phyloP scores from a whole-genome alignment of 2,797 vertebrate species.

The Enteromius viviparus region DNA sequence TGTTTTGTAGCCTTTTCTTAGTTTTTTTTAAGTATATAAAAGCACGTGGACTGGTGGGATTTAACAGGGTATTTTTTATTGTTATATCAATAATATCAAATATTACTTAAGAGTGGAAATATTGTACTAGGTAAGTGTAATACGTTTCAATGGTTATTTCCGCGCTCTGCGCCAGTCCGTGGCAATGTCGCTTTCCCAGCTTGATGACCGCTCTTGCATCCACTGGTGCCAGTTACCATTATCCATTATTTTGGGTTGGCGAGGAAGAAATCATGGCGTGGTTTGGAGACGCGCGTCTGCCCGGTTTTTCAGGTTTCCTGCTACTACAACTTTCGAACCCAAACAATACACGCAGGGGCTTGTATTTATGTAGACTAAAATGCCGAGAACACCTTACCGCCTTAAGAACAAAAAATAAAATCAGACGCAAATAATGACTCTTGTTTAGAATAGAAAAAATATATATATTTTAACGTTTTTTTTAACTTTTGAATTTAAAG shows the following conservation, averaged over 20 bases:
- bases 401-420: not conserved
- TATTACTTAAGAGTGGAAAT: not conserved
- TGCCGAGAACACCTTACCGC: not conserved
- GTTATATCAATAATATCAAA: not conserved
- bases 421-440: not conserved
- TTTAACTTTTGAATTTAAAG: not conserved
- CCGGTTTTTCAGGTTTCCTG: slow-evolving; percentile 94
- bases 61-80: not conserved
- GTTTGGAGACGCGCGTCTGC: slow-evolving; percentile 86
- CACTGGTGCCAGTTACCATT: slow-evolving; percentile 87
- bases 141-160: not conserved
- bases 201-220: slow-evolving; percentile 93
- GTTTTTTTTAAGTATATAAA: not conserved
- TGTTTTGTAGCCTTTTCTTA: not conserved
- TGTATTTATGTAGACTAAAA: slow-evolving; percentile 21
- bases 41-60: not conserved
- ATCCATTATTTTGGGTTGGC: slow-evolving; percentile 92
- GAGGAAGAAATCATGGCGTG: slow-evolving; percentile 89
- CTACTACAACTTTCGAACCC: slow-evolving; percentile 1
- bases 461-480: not conserved
- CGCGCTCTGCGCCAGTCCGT: not conserved
- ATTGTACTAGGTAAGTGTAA: not conserved
- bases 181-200: slow-evolving; percentile 68
- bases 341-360: slow-evolving; percentile 25
- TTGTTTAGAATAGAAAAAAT: not conserved